A percentile compares a stretch with the other conserved stretches of the same genome.
Conservation (phyloP, 1,140 invertebrate genomes). For the Tetragonula clypearis region DNA sequence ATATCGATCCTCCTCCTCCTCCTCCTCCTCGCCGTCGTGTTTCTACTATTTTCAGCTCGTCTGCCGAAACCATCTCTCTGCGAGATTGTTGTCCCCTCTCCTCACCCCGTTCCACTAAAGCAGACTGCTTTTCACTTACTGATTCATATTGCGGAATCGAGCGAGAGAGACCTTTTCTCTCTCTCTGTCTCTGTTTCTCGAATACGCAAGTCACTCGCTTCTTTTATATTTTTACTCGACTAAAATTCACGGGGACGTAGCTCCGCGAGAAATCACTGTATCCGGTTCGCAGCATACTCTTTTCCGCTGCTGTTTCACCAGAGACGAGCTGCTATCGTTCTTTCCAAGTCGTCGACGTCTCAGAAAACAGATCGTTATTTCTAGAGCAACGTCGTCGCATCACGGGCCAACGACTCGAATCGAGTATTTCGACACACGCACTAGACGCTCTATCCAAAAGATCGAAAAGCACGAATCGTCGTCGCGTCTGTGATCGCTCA, state of each 20-base stretch:
- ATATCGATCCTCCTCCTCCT: neutral
- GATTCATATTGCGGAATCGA: slow-evolving; percentile 35
- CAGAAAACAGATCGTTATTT: neutral
- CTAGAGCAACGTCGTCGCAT: neutral
- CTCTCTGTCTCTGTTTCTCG: neutral
- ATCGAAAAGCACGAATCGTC: no score
- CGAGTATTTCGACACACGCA: slow-evolving; percentile 3
- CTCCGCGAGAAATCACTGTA: neutral
- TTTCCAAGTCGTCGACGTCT: neutral
- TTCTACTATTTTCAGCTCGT: neutral
- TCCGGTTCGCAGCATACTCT: neutral
- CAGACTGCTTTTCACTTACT: slow-evolving; percentile 9
- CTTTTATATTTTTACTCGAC: neutral
- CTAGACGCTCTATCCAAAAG: neutral
- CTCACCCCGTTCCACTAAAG: neutral
- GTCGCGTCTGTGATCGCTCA: no score
- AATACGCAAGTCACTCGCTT: neutral
- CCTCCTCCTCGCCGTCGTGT: no score
- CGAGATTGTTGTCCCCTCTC: neutral
- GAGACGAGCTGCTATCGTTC: neutral
- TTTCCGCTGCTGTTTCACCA: no score
- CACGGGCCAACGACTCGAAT: slow-evolving; percentile 18
- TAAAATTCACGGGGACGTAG: neutral
- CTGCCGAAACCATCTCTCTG: no score
- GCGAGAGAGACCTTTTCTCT: neutral